These are phyloP conservation scores for Mobula hypostoma DNA, from an alignment of 2,113 vertebrate genomes.

Conservation along the genomic window DNA sequence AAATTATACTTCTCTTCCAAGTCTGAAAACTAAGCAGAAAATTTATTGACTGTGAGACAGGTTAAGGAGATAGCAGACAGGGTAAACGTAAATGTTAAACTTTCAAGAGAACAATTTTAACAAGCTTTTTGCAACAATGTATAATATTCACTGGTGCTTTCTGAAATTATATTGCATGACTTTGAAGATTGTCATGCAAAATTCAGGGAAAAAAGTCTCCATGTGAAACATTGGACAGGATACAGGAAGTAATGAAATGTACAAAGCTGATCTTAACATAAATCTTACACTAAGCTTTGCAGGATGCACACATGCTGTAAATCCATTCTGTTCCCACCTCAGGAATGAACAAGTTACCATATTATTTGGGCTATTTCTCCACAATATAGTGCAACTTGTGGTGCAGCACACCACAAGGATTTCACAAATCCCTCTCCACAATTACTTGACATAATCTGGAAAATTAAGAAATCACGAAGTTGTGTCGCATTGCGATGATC, in stretches of 20 bases:
- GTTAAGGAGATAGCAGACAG: neutral
- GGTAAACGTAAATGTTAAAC: neutral
- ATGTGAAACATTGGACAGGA: neutral
- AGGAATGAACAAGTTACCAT: neutral
- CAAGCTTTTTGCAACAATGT: neutral
- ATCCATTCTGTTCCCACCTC: neutral
- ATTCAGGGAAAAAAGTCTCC: neutral
- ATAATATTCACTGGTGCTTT: neutral
- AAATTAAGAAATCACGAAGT: constrained; percentile 17
- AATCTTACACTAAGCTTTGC: too few relatives aligned
- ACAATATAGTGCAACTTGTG: neutral
- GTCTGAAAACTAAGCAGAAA: neutral
- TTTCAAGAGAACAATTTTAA: neutral
- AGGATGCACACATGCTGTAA: neutral
- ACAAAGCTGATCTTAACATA: neutral
- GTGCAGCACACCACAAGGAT: neutral
- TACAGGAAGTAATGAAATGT: neutral
- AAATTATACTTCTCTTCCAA: neutral
- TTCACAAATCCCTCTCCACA: neutral
- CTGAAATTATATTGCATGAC: too few relatives aligned
- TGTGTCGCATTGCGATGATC: neutral
- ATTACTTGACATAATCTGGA: neutral
- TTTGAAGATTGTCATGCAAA: neutral
- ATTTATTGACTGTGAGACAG: neutral
- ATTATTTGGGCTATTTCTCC: neutral